These are phyloP conservation scores for Tetragnatha versicolor DNA, from an alignment of 1,140 invertebrate species.

Conservation along the genomic window DNA sequence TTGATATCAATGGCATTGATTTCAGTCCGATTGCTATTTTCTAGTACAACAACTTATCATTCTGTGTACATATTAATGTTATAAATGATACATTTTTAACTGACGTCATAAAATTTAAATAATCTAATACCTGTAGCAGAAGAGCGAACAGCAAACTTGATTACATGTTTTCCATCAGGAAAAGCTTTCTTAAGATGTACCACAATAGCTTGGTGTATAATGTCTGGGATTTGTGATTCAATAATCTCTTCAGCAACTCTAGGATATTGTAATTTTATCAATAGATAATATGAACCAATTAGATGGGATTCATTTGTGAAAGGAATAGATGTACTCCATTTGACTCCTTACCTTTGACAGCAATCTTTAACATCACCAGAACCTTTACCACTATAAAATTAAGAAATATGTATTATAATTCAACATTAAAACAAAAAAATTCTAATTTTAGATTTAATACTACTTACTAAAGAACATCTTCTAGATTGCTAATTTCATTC, in stretches of 20 bases:
- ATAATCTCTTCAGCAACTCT: neutral
- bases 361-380: neutral
- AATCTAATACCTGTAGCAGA: slow-evolving; percentile 68
- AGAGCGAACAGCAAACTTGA: slow-evolving; percentile 68
- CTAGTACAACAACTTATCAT: too few species aligned
- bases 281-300: too few species aligned
- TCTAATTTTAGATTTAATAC: neutral
- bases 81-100: too few species aligned
- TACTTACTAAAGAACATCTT: slow-evolving; percentile 38
- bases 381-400: neutral
- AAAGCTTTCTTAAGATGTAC: neutral
- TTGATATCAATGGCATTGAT: too few species aligned
- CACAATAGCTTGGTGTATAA: neutral
- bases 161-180: neutral
- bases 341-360: slow-evolving; percentile 14
- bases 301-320: too few species aligned
- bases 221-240: neutral
- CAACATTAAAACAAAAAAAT: neutral
- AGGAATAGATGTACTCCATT: too few species aligned
- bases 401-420: neutral
- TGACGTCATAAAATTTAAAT: too few species aligned
- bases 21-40: too few species aligned
- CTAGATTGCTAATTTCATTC: slow-evolving; percentile 6
- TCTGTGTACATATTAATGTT: too few species aligned
- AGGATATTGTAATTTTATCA: too few species aligned